Conservation (phyloP, 1,140 invertebrate genomes). For the Mesaphorura yosii region DNA sequence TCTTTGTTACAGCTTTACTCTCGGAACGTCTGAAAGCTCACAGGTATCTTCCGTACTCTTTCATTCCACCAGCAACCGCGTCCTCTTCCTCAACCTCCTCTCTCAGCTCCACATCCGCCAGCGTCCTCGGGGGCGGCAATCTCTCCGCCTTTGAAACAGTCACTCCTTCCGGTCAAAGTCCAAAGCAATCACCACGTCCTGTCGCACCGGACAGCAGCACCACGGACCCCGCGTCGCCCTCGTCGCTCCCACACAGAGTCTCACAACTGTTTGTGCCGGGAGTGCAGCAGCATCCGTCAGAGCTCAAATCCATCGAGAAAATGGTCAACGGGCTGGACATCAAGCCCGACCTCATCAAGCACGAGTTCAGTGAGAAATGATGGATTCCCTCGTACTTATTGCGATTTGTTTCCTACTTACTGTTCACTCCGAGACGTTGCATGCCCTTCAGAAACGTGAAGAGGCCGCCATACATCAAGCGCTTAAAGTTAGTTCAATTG, state of each 20-base stretch:
- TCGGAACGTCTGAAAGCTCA: slow-evolving; percentile 47
- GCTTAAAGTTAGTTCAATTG: too few relatives aligned
- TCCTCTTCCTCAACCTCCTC: slow-evolving; percentile 33
- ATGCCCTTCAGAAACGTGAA: too few relatives aligned
- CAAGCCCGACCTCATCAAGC: slow-evolving; percentile 27
- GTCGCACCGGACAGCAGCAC: slow-evolving; percentile 40
- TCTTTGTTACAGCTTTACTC: slow-evolving; percentile 34
- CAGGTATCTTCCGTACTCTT: slow-evolving; percentile 70
- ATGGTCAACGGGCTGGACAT: slow-evolving; percentile 85
- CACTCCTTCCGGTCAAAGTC: slow-evolving; percentile 48
- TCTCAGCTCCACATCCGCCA: slow-evolving; percentile 31
- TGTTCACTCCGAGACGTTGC: too few relatives aligned
- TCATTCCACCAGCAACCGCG: slow-evolving; percentile 41
- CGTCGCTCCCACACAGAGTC: slow-evolving; percentile 28
- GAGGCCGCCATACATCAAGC: too few relatives aligned
- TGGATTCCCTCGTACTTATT: too few relatives aligned
- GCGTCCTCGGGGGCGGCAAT: slow-evolving; percentile 39
- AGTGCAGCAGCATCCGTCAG: slow-evolving; percentile 37
- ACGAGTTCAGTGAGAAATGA: slow-evolving; percentile 19
- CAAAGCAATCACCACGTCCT: slow-evolving; percentile 44
- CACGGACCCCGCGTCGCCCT: slow-evolving; percentile 35
- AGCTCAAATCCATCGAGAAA: slow-evolving; percentile 89
- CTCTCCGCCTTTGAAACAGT: slow-evolving; percentile 73
- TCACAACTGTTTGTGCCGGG: slow-evolving; percentile 25
- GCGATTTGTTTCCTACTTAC: too few relatives aligned